A percentile compares a stretch with the other conserved stretches of the same genome.
Evolutionary conservation across 2,113 vertebrate genomes (phyloP).

Genomic region (Melanocharis versteri): DNA sequence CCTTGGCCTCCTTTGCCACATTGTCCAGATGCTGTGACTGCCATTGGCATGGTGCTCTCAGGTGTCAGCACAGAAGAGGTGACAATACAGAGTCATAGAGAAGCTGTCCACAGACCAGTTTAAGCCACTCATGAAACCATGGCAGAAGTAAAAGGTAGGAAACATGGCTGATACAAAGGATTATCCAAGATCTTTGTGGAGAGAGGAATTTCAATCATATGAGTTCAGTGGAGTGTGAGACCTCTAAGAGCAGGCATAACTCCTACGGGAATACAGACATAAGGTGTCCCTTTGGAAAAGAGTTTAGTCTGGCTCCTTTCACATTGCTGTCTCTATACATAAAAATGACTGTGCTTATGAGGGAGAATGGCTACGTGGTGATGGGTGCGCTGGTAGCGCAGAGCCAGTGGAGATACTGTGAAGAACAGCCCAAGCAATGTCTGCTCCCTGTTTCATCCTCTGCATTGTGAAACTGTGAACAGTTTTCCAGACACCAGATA

Average conservation of each 20-base stretch:
- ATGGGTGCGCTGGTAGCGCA: not conserved
- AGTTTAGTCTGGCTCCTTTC: not conserved
- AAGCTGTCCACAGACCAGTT: not conserved
- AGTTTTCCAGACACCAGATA: not conserved
- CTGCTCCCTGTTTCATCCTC: not conserved
- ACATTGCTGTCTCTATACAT: not conserved
- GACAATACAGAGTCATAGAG: not conserved
- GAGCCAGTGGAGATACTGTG: not conserved
- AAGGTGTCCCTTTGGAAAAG: not conserved
- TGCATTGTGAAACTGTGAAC: not conserved
- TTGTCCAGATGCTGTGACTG: not conserved
- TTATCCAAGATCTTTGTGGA: not conserved
- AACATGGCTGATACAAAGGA: not conserved
- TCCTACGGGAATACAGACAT: not conserved
- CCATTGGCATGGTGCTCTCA: not conserved
- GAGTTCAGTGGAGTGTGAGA: not conserved
- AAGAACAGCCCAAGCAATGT: not conserved
- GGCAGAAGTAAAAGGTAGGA: not conserved
- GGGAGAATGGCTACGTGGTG: not conserved
- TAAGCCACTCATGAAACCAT: not conserved
- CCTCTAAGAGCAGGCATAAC: not conserved
- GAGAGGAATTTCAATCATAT: not conserved
- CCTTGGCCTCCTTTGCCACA: not conserved
- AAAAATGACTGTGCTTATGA: not conserved
- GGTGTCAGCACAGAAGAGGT: not conserved